Base-by-base conservation (phyloP, 2,888 invertebrate genomes). In the Adelognathus sp. region DNA sequence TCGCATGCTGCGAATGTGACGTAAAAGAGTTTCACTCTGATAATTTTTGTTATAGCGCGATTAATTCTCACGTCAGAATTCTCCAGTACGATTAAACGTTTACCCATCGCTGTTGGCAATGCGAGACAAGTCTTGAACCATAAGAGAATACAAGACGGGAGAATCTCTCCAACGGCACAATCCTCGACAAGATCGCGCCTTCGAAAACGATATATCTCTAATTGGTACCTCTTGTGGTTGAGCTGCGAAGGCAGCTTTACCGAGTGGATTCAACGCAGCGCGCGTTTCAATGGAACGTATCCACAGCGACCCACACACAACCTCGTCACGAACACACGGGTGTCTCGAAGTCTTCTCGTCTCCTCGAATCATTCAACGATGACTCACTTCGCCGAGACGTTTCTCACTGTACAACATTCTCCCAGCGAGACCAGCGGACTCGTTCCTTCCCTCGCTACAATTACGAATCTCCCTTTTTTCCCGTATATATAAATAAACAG, bases 191-290 rank as follows among this genome's bases (percentile, higher is more conserved):
- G 11, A 50, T n/a, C 46, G 21, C n/a, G 50, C 44, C n/a, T n/a
- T 69, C 66, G 39, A 56, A 46, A 70, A 44, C 60, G 61, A 67
- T 67, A n/a, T n/a, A 18, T 54, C 21, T 58, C 63, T 81, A 81
- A 81, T 81, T 76, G 76, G 73, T 70, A 76, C 72, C 79, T 76
- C 81, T 81, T 81, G 79, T 81, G 70, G 67, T n/a, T 67, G 63
- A 69, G 58, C 39, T 36, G 27, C 52, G 5, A 63, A 54, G 50
- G 52, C 46, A 64, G 39, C 39, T 44, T 71, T 60, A n/a, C 36
- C 63, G 54, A 67, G 24, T 9, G 52, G 52, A 39, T 64, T n/a
- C n/a, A n/a, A n/a, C n/a, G n/a, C n/a, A n/a, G n/a, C 24, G 14
- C 67, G 36, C 75, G 44, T 72, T 29, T 70, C 29, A 66, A 70